Evolutionary conservation across 1,140 invertebrate genomes (phyloP), one percentile per base, ranked within the genome.

Genomic region (Drosophila jambulina): DNA sequence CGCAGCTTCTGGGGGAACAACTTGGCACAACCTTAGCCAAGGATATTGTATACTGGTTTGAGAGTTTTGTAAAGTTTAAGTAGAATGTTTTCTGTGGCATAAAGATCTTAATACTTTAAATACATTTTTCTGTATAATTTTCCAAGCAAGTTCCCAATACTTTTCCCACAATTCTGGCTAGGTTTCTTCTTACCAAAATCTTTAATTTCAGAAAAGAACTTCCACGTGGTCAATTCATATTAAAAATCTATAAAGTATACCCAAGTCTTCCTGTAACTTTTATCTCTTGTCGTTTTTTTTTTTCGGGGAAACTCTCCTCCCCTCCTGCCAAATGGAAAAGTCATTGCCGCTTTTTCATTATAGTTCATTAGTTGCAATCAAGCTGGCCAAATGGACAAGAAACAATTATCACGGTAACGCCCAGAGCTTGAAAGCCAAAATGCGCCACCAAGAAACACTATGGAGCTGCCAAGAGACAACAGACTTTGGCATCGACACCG

Each of bases 311-410:
- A 40, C 21, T 13, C 23, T 7, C 32, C 48, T 38, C 8, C 8
- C 29, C 57, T 29, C 23, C 29, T 42, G 29, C 8, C 51, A 49
- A 74, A 74, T 74, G 53, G 69, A 29, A 72, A 72, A 71, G 48
- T 72, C 60, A 64, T 63, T 74, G 75, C 59, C 27, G 69, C 63
- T 77, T 84, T 84, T 88, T 83, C 84, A 88, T 87, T 87, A 87
- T 78, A 78, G 77, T 78, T 88, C 81, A 88, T 88, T 88, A 88
- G 85, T 81, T 88, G 84, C 85, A 90, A 88, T 88, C 84, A 88
- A 90, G 79, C 58, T 78, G 74, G 61, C 74, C 68, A 90, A 88
- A 88, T 88, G 81, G 78, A 88, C 84, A 90, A 88, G 85, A 90
- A 88, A 88, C 84, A 88, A 88, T 88, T 88, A 88, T 88, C 81